phyloP scores from a whole-genome alignment of 2,797 vertebrate genomes.

The Rhinichthys osculus region DNA sequence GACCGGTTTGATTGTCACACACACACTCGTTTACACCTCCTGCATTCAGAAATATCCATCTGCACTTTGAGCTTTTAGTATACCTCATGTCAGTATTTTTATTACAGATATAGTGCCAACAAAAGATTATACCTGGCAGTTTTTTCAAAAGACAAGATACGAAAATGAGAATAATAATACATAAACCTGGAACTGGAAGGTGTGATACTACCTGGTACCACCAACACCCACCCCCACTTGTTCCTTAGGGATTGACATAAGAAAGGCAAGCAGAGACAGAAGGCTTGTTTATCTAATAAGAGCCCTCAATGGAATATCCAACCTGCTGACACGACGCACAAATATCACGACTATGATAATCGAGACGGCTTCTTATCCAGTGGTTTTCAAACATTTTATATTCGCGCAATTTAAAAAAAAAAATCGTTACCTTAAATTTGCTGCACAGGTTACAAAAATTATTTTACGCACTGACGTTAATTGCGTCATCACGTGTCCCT shows the following conservation, averaged over 20 bases:
- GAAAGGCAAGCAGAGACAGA: slow-evolving; percentile 12
- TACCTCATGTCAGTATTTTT: background rate
- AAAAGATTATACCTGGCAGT: background rate
- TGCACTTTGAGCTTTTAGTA: slow-evolving; percentile 30
- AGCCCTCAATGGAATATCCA: slow-evolving; percentile 24
- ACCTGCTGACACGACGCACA: background rate
- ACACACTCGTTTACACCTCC: slow-evolving; percentile 49
- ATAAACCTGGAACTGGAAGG: background rate
- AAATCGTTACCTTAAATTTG: background rate
- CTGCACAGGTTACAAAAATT: background rate
- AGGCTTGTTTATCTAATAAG: slow-evolving; percentile 38
- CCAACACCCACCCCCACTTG: slow-evolving; percentile 50
- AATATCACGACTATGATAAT: background rate
- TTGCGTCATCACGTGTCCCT: background rate
- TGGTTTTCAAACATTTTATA: background rate
- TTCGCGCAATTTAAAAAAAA: background rate
- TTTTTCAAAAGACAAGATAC: background rate
- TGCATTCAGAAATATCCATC: slow-evolving; percentile 57
- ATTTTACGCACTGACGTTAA: background rate
- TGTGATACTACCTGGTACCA: background rate
- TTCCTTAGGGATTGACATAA: slow-evolving; percentile 23
- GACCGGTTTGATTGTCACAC: slow-evolving; percentile 68
- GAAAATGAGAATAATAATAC: background rate
- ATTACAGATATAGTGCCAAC: background rate
- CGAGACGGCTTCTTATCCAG: background rate